Conservation (phyloP, 2,113 vertebrate genomes). For the Sturnira hondurensis region DNA sequence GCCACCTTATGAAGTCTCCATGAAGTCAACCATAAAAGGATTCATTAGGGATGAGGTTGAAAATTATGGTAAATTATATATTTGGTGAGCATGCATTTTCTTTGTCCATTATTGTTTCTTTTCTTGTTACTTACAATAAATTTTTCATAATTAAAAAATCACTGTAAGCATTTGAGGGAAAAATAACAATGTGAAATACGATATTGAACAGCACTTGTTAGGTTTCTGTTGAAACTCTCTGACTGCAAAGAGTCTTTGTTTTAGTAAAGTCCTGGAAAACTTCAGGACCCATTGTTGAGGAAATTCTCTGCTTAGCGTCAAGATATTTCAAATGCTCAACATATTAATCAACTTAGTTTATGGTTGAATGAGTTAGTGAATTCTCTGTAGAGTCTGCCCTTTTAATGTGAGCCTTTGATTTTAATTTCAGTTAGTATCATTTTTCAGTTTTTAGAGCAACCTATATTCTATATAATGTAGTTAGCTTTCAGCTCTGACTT, state of each 20-base stretch:
- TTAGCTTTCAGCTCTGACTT: not conserved
- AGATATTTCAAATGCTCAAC: not conserved
- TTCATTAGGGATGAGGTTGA: not conserved
- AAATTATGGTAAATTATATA: not conserved
- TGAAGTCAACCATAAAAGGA: not conserved
- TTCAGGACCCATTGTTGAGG: not conserved
- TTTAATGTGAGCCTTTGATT: not conserved
- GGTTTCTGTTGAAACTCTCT: slow-evolving; percentile 31
- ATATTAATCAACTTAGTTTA: not conserved
- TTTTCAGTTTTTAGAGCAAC: slow-evolving; percentile 20
- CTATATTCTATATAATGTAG: not conserved
- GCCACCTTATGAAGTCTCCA: accelerated
- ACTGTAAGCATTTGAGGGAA: not conserved
- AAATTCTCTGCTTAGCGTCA: slow-evolving; percentile 31
- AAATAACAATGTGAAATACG: not conserved
- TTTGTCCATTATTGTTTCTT: not conserved
- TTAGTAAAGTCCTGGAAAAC: not conserved
- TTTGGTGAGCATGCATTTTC: not conserved
- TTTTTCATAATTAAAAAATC: slow-evolving; percentile 24
- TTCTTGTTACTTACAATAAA: slow-evolving; percentile 14
- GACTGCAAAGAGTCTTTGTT: slow-evolving; percentile 7
- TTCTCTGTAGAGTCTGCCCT: not conserved
- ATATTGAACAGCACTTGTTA: not conserved
- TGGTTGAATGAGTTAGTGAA: not conserved
- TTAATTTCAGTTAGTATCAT: not conserved